Evolutionary conservation across 2,797 vertebrate species (phyloP).

Genomic region (Schizopygopsis pylzovi): DNA sequence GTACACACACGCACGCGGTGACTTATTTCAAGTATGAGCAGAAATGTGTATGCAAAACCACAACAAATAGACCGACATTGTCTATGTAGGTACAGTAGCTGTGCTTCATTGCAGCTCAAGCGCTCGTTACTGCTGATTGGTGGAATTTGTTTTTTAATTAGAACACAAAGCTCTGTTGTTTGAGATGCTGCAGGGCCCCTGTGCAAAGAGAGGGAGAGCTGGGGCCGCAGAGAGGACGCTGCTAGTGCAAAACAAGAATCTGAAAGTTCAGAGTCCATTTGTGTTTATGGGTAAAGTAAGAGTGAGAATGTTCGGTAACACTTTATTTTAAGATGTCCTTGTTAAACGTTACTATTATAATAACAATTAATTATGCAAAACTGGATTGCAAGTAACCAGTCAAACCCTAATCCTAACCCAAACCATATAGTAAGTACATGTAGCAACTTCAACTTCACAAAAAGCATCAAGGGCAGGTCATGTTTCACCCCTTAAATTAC

Average conservation of each 20-base stretch:
- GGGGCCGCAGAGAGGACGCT: not conserved
- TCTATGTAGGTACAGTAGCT: slow-evolving; percentile 2
- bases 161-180: slow-evolving; percentile 37
- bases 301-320: not conserved
- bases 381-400: not conserved
- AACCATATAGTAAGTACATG: not conserved
- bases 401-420: not conserved
- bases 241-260: not conserved
- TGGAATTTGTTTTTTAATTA: slow-evolving; percentile 12
- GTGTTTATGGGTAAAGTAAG: not conserved
- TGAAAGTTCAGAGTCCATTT: not conserved
- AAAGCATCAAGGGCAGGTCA: not conserved
- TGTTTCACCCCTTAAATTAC: not conserved
- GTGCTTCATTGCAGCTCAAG: slow-evolving; percentile 14
- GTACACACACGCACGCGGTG: not conserved
- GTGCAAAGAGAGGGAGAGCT: not conserved
- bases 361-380: not conserved
- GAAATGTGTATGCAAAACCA: slow-evolving; percentile 4
- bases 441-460: not conserved
- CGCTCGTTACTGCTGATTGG: slow-evolving; percentile 21
- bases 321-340: not conserved
- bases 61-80: not conserved
- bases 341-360: too few relatives aligned
- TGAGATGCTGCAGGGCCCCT: slow-evolving; percentile 3
- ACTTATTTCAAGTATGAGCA: not conserved